phyloP scores from a whole-genome alignment of 2,113 vertebrate genomes.

The Alosa alosa region DNA sequence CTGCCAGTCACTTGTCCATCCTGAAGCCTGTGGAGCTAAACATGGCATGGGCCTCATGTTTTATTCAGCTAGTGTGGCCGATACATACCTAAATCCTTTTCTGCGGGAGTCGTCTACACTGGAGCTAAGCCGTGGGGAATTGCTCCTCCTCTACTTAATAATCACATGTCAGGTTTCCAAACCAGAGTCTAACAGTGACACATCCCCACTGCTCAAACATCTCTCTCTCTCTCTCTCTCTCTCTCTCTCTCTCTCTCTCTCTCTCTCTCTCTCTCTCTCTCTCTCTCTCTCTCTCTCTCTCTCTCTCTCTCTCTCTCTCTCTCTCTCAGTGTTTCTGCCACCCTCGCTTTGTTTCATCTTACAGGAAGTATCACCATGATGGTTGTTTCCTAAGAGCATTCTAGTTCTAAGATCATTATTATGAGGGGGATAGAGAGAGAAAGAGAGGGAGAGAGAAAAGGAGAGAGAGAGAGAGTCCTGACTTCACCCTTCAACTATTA shows the following conservation, averaged over 20 bases:
- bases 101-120: background rate
- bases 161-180: constrained; percentile 15
- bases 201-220: background rate
- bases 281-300: background rate
- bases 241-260: background rate
- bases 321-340: background rate
- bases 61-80: background rate
- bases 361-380: constrained; percentile 10
- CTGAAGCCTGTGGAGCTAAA: background rate
- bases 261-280: background rate
- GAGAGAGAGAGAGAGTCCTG: background rate
- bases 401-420: background rate
- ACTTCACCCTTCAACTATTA: background rate
- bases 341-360: background rate
- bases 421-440: background rate
- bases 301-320: background rate
- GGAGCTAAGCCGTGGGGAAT: background rate
- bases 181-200: background rate
- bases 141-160: background rate
- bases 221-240: background rate
- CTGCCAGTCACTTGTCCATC: constrained; percentile 14
- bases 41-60: background rate
- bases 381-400: background rate
- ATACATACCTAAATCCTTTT: background rate
- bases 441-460: background rate